These are phyloP conservation scores for Brienomyrus brachyistius DNA, from an alignment of 2,113 vertebrate species.

Conservation along the genomic window DNA sequence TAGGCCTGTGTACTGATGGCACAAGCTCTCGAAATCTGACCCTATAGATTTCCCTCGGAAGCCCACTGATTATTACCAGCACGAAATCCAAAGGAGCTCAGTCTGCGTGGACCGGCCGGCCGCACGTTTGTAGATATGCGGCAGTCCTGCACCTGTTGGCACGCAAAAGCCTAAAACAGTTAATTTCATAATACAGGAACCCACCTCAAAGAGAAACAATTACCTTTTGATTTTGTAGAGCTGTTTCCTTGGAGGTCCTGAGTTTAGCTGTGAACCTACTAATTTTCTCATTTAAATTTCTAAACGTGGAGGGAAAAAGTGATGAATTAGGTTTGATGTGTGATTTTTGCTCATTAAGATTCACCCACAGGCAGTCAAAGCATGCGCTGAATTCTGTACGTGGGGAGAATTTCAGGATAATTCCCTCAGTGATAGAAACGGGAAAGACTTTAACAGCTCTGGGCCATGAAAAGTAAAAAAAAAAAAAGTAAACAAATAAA, in stretches of 20 bases:
- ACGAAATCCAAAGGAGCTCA: not conserved
- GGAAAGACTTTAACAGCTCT: not conserved
- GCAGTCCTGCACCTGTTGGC: not conserved
- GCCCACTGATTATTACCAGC: not conserved
- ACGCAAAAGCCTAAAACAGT: not conserved
- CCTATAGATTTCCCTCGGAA: not conserved
- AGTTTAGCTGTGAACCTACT: not conserved
- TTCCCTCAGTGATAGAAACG: not conserved
- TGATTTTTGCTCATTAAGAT: slow-evolving; percentile 13
- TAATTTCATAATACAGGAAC: not conserved
- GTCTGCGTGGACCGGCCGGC: not conserved
- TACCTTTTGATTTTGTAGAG: not conserved
- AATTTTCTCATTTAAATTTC: slow-evolving; percentile 18
- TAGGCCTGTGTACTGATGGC: not conserved
- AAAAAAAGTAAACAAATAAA: not conserved
- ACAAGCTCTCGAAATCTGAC: not conserved
- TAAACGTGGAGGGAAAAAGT: not conserved
- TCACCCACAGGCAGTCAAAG: slow-evolving; percentile 7
- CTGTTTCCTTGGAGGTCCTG: not conserved
- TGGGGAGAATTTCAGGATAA: not conserved
- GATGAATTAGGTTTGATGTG: slow-evolving; percentile 16
- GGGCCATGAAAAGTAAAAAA: not conserved
- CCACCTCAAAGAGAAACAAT: not conserved
- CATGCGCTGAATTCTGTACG: not conserved
- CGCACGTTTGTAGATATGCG: not conserved